A percentile compares a stretch with the other conserved stretches of the same genome.
These are phyloP conservation scores for Apamea epomidion DNA, from an alignment of 2,888 invertebrate genomes.

Conservation along the genomic window DNA sequence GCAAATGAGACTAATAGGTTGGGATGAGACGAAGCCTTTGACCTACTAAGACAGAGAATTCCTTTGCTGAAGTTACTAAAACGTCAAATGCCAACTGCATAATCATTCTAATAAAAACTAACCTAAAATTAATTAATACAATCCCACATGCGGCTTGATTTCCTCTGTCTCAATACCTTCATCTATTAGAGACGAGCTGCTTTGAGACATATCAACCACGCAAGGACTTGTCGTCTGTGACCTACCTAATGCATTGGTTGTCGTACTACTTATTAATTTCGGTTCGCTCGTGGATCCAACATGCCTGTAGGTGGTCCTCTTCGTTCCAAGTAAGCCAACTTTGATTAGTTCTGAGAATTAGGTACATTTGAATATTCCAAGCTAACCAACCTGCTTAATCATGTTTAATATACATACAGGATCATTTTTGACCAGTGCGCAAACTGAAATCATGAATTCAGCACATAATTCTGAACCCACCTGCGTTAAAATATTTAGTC, in stretches of 20 bases:
- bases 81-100: neutral
- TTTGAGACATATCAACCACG: neutral
- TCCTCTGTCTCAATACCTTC: neutral
- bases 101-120: neutral
- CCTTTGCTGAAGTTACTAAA: neutral
- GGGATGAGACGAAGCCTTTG: neutral
- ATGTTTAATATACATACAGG: neutral
- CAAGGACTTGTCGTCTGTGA: neutral
- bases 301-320: too few relatives aligned
- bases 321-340: too few relatives aligned
- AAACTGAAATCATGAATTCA: too few relatives aligned
- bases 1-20: neutral
- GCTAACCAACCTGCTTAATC: neutral
- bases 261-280: neutral
- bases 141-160: neutral
- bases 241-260: neutral
- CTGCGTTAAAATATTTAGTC: too few relatives aligned
- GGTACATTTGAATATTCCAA: neutral
- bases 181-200: neutral
- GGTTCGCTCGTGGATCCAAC: too few relatives aligned
- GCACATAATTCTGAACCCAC: too few relatives aligned
- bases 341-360: too few relatives aligned
- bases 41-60: neutral
- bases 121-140: neutral
- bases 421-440: too few relatives aligned